These are phyloP conservation scores for Trichogramma evanescens DNA, from an alignment of 2,888 invertebrate species.

Conservation along the genomic window DNA sequence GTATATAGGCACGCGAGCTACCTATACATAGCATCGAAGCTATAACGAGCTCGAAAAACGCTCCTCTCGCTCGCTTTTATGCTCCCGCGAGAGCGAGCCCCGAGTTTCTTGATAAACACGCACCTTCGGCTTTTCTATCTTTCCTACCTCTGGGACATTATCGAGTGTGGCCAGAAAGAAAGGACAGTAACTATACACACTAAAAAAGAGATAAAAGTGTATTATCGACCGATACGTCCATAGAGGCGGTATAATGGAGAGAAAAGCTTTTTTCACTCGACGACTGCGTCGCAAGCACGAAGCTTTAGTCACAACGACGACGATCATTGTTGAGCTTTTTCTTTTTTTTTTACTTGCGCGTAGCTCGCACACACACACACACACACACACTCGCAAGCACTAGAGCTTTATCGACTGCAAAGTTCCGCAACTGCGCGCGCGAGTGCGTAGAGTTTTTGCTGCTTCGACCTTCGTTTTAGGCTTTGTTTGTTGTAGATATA, in stretches of 20 bases:
- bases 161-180: conserved; percentile 9
- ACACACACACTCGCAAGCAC: not conserved
- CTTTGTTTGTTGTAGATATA: too few species aligned
- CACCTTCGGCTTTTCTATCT: not conserved
- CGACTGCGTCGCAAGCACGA: not conserved
- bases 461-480: too few species aligned
- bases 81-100: conserved; percentile 11
- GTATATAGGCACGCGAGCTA: not conserved
- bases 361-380: conserved; percentile 1
- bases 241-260: not conserved
- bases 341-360: conserved; percentile 3
- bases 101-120: conserved; percentile 19
- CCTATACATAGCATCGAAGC: not conserved
- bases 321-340: not conserved
- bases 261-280: conserved; percentile 26
- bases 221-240: not conserved
- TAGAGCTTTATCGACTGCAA: not conserved
- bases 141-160: conserved; percentile 26
- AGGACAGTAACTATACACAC: conserved; percentile 21
- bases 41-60: conserved; percentile 6
- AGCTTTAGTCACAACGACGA: not conserved
- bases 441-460: too few species aligned
- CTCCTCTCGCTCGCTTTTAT: not conserved
- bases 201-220: not conserved
- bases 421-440: too few species aligned